These are phyloP conservation scores for Laticauda colubrina DNA, from an alignment of 2,113 vertebrate species.

Conservation along the genomic window DNA sequence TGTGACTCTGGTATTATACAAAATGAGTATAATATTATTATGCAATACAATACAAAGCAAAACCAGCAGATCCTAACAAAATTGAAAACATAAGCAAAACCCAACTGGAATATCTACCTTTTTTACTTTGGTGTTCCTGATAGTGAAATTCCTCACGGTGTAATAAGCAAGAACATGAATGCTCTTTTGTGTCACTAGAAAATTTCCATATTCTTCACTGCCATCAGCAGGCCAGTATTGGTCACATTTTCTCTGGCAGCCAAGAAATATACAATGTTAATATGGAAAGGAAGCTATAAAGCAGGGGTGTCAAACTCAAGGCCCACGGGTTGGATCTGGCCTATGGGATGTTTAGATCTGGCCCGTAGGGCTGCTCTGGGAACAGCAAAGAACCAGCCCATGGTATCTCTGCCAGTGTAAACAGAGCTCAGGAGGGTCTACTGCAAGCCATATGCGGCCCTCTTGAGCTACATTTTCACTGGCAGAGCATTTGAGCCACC, in stretches of 20 bases:
- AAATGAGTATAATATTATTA: not conserved
- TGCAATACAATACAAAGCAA: not conserved
- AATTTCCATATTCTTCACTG: constrained; percentile 89
- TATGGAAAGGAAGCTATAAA: not conserved
- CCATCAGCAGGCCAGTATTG: constrained; percentile 93
- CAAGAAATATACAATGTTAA: constrained; percentile 38
- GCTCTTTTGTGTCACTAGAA: constrained; percentile 85
- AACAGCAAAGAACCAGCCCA: too few species aligned
- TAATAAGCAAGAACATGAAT: constrained; percentile 83
- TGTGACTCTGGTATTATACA: not conserved
- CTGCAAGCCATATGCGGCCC: too few species aligned
- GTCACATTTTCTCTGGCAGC: constrained; percentile 91
- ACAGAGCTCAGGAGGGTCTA: too few species aligned
- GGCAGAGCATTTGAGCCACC: too few species aligned
- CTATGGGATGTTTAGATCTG: too few species aligned
- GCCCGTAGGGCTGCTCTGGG: too few species aligned
- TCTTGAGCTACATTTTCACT: too few species aligned
- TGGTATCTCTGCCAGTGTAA: too few species aligned
- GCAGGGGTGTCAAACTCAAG: too few species aligned
- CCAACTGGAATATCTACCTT: constrained; percentile 74
- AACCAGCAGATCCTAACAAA: not conserved
- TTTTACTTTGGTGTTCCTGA: constrained; percentile 84
- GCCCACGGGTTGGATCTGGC: too few species aligned
- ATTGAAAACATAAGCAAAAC: not conserved
- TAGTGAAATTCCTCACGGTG: constrained; percentile 85